These are phyloP conservation scores for Paramacrobiotus metropolitanus DNA, from an alignment of 1,140 invertebrate genomes.

Conservation along the genomic window DNA sequence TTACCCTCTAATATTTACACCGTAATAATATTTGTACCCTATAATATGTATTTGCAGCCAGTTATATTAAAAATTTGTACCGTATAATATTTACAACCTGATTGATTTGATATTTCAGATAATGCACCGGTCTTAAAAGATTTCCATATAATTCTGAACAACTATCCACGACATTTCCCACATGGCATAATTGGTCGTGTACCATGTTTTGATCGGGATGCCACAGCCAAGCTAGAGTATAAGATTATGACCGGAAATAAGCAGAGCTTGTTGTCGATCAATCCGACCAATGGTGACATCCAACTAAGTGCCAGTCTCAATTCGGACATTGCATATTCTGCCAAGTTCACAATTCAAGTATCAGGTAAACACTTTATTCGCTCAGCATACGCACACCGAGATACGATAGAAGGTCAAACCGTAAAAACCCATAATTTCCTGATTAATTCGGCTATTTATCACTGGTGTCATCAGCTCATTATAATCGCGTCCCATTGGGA, in stretches of 20 bases:
- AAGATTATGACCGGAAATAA: slow-evolving; percentile 71
- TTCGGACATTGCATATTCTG: slow-evolving; percentile 54
- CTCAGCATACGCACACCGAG: no score
- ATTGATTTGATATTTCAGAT: slow-evolving; percentile 21
- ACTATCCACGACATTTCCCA: slow-evolving; percentile 70
- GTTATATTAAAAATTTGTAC: no score
- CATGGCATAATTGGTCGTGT: slow-evolving; percentile 61
- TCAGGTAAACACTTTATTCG: neutral
- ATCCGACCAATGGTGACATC: slow-evolving; percentile 57
- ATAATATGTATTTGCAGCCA: no score
- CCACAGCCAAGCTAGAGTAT: slow-evolving; percentile 44
- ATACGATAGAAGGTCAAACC: neutral
- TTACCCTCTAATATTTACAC: no score
- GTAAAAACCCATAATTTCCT: neutral
- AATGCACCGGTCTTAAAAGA: slow-evolving; percentile 69
- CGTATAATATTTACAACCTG: no score
- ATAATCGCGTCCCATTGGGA: neutral
- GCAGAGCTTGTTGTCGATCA: slow-evolving; percentile 59
- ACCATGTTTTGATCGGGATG: slow-evolving; percentile 79
- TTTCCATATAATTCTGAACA: slow-evolving; percentile 84
- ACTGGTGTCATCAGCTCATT: neutral
- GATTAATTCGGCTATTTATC: slow-evolving; percentile 6
- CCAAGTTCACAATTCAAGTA: neutral
- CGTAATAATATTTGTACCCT: no score
- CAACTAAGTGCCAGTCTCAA: slow-evolving; percentile 70